Percentiles rank a stretch among this genome's conserved stretches.
Evolutionary conservation across 2,888 invertebrate species (phyloP).

Genomic region (Yponomeuta evonymella): DNA sequence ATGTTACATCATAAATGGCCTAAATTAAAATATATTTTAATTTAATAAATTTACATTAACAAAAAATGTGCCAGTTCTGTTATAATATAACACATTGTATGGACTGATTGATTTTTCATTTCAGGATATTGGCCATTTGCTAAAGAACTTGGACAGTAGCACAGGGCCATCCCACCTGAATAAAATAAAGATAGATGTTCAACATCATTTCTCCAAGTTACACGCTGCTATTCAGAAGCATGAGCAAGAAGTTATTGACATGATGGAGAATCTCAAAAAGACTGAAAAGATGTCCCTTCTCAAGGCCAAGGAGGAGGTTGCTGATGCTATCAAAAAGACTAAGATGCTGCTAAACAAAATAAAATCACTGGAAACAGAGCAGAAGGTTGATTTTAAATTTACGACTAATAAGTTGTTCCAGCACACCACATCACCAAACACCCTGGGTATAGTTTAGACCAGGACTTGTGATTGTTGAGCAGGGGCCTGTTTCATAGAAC

Average conservation of each 20-base stretch:
- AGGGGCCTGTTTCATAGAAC: too few relatives aligned
- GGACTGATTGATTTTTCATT: slow-evolving; percentile 17
- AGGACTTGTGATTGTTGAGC: too few relatives aligned
- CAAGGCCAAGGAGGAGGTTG: slow-evolving; percentile 42
- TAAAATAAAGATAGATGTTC: slow-evolving; percentile 47
- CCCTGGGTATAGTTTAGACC: too few relatives aligned
- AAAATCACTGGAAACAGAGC: slow-evolving; percentile 31
- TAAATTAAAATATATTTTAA: too few relatives aligned
- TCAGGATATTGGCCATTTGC: slow-evolving; percentile 58
- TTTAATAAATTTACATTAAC: too few relatives aligned
- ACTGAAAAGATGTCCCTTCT: slow-evolving; percentile 48
- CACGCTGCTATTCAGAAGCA: slow-evolving; percentile 69
- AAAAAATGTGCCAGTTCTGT: too few relatives aligned
- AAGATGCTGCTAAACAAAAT: slow-evolving; percentile 35
- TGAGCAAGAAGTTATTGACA: slow-evolving; percentile 58
- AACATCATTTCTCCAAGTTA: slow-evolving; percentile 70
- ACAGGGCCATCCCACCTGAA: slow-evolving; percentile 41
- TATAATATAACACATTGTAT: too few relatives aligned
- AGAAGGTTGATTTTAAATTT: slow-evolving; percentile 24
- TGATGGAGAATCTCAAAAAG: slow-evolving; percentile 42
- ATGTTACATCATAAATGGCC: too few relatives aligned
- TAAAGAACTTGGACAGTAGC: slow-evolving; percentile 50
- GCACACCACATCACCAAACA: too few relatives aligned
- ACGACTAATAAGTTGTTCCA: too few relatives aligned
- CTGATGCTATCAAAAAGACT: slow-evolving; percentile 43